Percentiles rank a stretch among this genome's conserved stretches.
Conservation (phyloP, 2,113 vertebrate species). For the crab-eating macaque (Macaca fascicularis) region T2T-MFA8v1.1 NC_088376.1:134768001-134768500, state of each 20-base stretch:
- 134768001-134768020: neutral
- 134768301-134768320: too few relatives aligned
- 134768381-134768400: too few relatives aligned
- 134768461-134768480: neutral
- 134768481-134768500: neutral
- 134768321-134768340: neutral
- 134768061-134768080: neutral
- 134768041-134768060: too few relatives aligned
- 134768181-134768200: neutral
- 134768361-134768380: neutral
- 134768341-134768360: too few relatives aligned
- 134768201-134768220: neutral
- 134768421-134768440: rapidly evolving
- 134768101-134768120: neutral
- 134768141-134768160: neutral
- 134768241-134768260: neutral
- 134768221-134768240: neutral
- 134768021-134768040: neutral
- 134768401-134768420: too few relatives aligned
- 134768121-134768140: neutral
- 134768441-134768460: neutral
- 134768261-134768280: neutral
- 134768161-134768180: neutral
- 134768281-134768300: neutral
- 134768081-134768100: neutral